A percentile compares a stretch with the other conserved stretches of the same genome.
These are phyloP conservation scores for Drosophila prostipennis DNA, from an alignment of 2,888 invertebrate genomes.

Conservation along the genomic window DNA sequence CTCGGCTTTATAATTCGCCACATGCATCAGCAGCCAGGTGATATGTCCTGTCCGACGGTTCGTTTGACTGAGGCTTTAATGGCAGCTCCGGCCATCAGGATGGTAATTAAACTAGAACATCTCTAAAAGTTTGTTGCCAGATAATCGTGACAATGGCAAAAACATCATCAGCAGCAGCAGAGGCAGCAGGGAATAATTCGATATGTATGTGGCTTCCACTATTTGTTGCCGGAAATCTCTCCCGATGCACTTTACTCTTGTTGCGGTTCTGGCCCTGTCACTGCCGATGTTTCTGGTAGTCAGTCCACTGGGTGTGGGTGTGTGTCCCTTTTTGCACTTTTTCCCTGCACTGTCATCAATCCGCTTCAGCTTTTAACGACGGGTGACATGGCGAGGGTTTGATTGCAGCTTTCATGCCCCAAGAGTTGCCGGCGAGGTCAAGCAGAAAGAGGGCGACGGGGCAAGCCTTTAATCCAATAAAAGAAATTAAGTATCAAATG, in stretches of 20 bases:
- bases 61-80: slow-evolving; percentile 5
- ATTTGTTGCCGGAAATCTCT: slow-evolving; percentile 16
- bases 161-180: no score
- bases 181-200: slow-evolving; percentile 9
- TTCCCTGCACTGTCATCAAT: slow-evolving; percentile 46
- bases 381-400: slow-evolving; percentile 39
- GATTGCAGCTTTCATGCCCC: slow-evolving; percentile 53
- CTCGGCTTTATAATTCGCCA: not conserved
- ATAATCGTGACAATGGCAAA: slow-evolving; percentile 26
- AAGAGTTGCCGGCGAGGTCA: slow-evolving; percentile 29
- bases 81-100: not conserved
- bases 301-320: not conserved
- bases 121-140: slow-evolving; percentile 17
- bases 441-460: slow-evolving; percentile 6
- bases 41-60: not conserved
- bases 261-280: slow-evolving; percentile 29
- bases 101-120: slow-evolving; percentile 16
- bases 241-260: slow-evolving; percentile 8
- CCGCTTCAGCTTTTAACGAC: slow-evolving; percentile 53
- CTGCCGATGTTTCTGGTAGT: not conserved
- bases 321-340: slow-evolving; percentile 1
- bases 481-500: slow-evolving; percentile 74
- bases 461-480: slow-evolving; percentile 72
- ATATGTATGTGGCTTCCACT: slow-evolving; percentile 10
- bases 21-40: not conserved